phyloP scores from a whole-genome alignment of 2,113 vertebrate genomes.

The Semicossyphus pulcher region DNA sequence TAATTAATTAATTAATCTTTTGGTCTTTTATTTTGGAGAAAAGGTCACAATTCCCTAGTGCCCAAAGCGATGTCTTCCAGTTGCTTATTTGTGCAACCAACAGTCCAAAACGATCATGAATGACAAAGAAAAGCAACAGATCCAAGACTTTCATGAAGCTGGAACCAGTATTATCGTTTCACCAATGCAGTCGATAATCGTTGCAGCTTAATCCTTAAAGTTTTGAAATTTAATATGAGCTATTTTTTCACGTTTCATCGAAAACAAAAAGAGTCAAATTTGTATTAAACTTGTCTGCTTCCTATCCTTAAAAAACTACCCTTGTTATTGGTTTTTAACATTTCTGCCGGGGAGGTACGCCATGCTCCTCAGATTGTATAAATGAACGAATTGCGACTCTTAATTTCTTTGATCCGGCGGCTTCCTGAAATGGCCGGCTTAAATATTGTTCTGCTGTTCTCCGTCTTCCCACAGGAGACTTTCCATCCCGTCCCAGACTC shows the following conservation, averaged over 20 bases:
- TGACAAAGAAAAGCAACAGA: too few relatives aligned
- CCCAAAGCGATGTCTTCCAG: too few relatives aligned
- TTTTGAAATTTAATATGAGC: too few relatives aligned
- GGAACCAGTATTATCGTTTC: too few relatives aligned
- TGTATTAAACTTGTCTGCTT: background rate
- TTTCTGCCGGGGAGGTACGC: slow-evolving; percentile 23
- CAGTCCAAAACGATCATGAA: too few relatives aligned
- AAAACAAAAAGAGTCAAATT: background rate
- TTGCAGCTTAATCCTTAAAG: too few relatives aligned
- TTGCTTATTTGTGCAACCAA: too few relatives aligned
- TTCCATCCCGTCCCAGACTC: slow-evolving; percentile 72
- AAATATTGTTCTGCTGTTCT: slow-evolving; percentile 74
- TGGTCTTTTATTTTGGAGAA: too few relatives aligned
- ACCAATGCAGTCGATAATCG: too few relatives aligned
- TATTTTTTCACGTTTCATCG: background rate
- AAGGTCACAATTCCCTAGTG: too few relatives aligned
- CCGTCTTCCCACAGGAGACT: slow-evolving; percentile 71
- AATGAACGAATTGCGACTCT: slow-evolving; percentile 66
- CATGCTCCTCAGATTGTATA: slow-evolving; percentile 60
- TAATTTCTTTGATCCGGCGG: slow-evolving; percentile 72
- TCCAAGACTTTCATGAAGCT: too few relatives aligned
- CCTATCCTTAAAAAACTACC: background rate
- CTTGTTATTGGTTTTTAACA: background rate
- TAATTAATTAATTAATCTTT: too few relatives aligned
- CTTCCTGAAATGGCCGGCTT: slow-evolving; percentile 73